phyloP scores from a whole-genome alignment of 1,140 invertebrate species.

The Leptopilina clavipes region DNA sequence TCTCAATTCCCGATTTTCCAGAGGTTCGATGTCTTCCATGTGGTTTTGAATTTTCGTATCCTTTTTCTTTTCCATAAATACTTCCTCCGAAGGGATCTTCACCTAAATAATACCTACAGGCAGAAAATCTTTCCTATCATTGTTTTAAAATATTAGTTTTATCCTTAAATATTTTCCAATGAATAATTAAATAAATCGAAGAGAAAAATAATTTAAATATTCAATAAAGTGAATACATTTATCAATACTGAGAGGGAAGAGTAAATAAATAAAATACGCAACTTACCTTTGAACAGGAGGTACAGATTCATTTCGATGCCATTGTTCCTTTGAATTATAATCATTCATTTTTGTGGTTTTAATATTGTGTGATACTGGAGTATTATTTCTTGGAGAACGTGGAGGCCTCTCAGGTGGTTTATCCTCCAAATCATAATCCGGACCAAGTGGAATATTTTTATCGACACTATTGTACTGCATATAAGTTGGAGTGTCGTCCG shows the following conservation, averaged over 20 bases:
- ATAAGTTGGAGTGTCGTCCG: slow-evolving; percentile 76
- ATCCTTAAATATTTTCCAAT: too few species aligned
- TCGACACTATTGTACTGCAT: slow-evolving; percentile 80
- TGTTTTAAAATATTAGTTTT: too few species aligned
- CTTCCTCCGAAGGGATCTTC: slow-evolving; percentile 88
- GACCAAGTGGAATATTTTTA: slow-evolving; percentile 70
- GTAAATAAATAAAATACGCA: too few species aligned
- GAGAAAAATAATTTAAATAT: too few species aligned
- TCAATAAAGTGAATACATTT: too few species aligned
- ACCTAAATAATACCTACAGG: slow-evolving; percentile 86
- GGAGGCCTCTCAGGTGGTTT: slow-evolving; percentile 65
- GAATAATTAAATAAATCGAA: too few species aligned
- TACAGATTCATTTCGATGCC: slow-evolving; percentile 66
- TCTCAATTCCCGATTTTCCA: slow-evolving; percentile 53
- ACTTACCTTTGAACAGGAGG: slow-evolving; percentile 68
- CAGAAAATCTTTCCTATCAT: background rate
- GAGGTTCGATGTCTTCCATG: slow-evolving; percentile 68
- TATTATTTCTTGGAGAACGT: slow-evolving; percentile 63
- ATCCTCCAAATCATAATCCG: slow-evolving; percentile 51
- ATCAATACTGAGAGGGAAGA: too few species aligned
- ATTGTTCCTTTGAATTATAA: slow-evolving; percentile 45
- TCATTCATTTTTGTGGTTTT: slow-evolving; percentile 45
- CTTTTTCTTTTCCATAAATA: slow-evolving; percentile 86
- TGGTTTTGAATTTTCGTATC: slow-evolving; percentile 79
- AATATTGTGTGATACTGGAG: slow-evolving; percentile 42